Percentiles rank a stretch among this genome's conserved stretches.
These are phyloP conservation scores for Aix galericulata DNA, from an alignment of 2,113 vertebrate species.

Conservation along the genomic window DNA sequence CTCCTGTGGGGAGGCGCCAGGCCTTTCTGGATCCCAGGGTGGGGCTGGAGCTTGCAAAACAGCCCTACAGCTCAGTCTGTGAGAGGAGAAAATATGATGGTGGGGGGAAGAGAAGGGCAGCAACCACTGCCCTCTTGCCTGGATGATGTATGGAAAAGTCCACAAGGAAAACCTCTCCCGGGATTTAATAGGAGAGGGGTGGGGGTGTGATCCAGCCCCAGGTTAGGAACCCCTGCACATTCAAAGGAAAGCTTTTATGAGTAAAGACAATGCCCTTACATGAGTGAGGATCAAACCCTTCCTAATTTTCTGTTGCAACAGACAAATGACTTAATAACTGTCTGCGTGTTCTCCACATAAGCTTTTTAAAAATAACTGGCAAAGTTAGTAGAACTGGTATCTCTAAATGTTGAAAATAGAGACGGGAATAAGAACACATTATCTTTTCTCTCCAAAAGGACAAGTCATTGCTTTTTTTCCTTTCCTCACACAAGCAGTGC, in stretches of 20 bases:
- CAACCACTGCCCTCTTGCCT: background rate
- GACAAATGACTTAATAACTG: background rate
- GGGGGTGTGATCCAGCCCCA: background rate
- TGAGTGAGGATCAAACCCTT: conserved; percentile 35
- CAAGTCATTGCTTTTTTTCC: fast-evolving
- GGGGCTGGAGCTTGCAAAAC: background rate
- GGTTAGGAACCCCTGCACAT: background rate
- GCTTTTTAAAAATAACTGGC: background rate
- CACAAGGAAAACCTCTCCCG: background rate
- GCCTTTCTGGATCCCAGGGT: background rate
- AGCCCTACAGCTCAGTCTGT: background rate
- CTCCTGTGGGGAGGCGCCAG: background rate
- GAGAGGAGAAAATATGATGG: fast-evolving
- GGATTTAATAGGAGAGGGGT: background rate
- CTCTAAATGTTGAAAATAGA: background rate
- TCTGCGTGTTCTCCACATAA: background rate
- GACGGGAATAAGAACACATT: background rate
- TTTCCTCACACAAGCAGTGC: background rate
- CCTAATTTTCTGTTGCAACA: conserved; percentile 22
- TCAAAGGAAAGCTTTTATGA: conserved; percentile 27
- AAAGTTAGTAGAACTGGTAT: background rate
- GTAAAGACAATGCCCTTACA: background rate
- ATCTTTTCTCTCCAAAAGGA: background rate
- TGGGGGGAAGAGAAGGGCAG: background rate
- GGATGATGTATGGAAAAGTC: background rate